Evolutionary conservation across 2,888 invertebrate species (phyloP).

Genomic region (Malachius bipustulatus): DNA sequence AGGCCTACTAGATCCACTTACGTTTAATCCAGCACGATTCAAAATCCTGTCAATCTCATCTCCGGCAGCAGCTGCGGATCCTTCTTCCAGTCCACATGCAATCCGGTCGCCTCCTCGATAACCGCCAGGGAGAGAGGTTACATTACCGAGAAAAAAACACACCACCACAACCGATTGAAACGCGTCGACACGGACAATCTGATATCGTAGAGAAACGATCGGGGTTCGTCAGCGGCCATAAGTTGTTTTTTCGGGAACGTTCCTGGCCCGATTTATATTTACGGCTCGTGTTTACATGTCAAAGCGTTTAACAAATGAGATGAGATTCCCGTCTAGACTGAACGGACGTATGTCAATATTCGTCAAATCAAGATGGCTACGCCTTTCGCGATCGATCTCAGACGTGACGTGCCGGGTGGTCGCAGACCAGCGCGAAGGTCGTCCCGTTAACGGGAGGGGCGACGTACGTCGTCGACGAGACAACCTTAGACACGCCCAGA

Average conservation of each 20-base stretch:
- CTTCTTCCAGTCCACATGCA: too few species aligned
- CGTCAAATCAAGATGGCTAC: constrained; percentile 65
- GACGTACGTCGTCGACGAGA: constrained; percentile 19
- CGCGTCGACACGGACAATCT: too few species aligned
- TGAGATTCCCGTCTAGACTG: constrained; percentile 40
- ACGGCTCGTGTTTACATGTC: constrained; percentile 41
- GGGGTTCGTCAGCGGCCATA: too few species aligned
- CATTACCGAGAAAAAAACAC: background rate
- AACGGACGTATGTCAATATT: constrained; percentile 55
- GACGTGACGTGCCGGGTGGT: constrained; percentile 18
- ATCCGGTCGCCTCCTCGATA: background rate
- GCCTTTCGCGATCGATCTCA: constrained; percentile 37
- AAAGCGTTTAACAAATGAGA: constrained; percentile 39
- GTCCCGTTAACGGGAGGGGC: constrained; percentile 14
- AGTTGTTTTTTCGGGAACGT: too few species aligned
- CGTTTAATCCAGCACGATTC: too few species aligned
- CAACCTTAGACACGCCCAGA: constrained; percentile 33
- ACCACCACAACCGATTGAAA: too few species aligned
- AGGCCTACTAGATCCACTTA: too few species aligned
- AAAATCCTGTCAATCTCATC: too few species aligned
- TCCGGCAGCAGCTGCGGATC: too few species aligned
- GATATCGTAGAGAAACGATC: too few species aligned
- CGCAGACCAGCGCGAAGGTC: constrained; percentile 8
- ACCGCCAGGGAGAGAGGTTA: background rate
- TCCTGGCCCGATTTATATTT: too few species aligned